Evolutionary conservation across 2,113 vertebrate species (phyloP).

Genomic region (Penelope pileata): DNA sequence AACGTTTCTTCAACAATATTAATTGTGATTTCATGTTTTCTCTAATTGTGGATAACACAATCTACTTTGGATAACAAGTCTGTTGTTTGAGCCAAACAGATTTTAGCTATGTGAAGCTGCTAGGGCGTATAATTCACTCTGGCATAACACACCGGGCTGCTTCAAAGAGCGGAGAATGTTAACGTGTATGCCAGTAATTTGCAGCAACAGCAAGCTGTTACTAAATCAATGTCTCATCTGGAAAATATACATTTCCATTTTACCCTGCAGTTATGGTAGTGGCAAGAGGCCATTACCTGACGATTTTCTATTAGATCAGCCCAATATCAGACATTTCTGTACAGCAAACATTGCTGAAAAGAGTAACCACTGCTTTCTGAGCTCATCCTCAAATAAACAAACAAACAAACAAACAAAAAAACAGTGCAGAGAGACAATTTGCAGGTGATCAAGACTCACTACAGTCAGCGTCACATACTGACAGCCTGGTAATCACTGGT

Average conservation of each 20-base stretch:
- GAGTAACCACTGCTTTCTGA: background rate
- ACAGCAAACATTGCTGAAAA: background rate
- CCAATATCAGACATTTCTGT: accelerated
- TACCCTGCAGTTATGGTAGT: background rate
- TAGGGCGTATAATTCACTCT: background rate
- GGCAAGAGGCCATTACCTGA: conserved; percentile 10
- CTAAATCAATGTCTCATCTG: conserved; percentile 46
- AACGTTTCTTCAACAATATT: background rate
- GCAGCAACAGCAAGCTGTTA: conserved; percentile 33
- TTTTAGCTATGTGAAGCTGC: background rate
- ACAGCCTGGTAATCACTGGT: background rate
- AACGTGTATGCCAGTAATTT: background rate
- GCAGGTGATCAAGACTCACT: background rate
- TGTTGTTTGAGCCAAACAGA: background rate
- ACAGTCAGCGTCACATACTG: background rate
- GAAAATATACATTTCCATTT: conserved; percentile 57
- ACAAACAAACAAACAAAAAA: no score
- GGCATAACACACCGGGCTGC: background rate
- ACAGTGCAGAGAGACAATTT: background rate
- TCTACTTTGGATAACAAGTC: background rate
- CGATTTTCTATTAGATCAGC: background rate
- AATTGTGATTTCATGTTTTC: background rate
- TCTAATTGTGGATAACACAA: background rate
- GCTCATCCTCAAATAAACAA: background rate
- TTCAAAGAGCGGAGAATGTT: background rate